Evolutionary conservation across 1,140 invertebrate genomes (phyloP).

Genomic region (Lucilia sericata): DNA sequence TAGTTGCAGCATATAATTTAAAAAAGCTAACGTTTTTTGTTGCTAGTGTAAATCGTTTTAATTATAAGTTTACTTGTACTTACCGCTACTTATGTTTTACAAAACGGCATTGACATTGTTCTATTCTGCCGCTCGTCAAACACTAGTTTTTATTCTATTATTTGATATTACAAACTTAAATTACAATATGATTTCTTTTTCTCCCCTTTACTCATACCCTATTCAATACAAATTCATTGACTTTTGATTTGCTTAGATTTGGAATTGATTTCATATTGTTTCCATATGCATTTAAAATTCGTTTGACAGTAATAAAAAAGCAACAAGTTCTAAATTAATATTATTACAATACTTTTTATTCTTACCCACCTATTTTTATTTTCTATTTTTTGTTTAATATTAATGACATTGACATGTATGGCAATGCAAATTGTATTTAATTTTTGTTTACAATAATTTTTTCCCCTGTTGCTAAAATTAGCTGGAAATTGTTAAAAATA

Average conservation of each 20-base stretch:
- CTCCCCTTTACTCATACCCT: background rate
- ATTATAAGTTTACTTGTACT: background rate
- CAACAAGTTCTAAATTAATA: background rate
- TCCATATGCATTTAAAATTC: background rate
- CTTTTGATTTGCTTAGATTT: slow-evolving; percentile 2
- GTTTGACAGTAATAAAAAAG: background rate
- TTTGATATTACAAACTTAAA: too few relatives aligned
- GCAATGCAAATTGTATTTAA: background rate
- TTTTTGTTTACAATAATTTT: background rate
- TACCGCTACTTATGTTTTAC: slow-evolving; percentile 22
- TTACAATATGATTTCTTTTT: too few relatives aligned
- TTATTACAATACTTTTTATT: too few relatives aligned
- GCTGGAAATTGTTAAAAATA: background rate
- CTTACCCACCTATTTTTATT: background rate
- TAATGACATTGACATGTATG: background rate
- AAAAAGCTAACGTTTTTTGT: too few relatives aligned
- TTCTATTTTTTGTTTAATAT: background rate
- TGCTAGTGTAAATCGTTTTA: too few relatives aligned
- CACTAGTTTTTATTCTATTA: background rate
- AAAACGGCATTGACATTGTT: slow-evolving; percentile 39
- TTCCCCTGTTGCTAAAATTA: slow-evolving; percentile 17
- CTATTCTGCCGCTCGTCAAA: too few relatives aligned
- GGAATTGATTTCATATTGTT: background rate
- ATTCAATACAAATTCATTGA: background rate
- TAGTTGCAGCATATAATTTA: too few relatives aligned